Evolutionary conservation across 2,113 vertebrate species (phyloP), one percentile per base, ranked within the genome.

Genomic region (Jaculus jaculus): DNA sequence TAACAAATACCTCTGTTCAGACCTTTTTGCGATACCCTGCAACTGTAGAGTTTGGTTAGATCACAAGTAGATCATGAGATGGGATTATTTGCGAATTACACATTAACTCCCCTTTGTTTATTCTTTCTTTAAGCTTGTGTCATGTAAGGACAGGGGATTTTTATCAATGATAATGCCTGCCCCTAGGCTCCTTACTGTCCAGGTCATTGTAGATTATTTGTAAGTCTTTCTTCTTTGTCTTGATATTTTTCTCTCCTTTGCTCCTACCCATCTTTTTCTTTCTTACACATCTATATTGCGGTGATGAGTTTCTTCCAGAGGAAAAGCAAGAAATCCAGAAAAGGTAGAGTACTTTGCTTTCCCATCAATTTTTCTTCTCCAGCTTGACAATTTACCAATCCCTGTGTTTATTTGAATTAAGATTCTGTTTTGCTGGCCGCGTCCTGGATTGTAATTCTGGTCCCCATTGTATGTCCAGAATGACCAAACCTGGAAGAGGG

Each of bases 261-360:
- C 54, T 94, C 79, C 92, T 87, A 75, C 32, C 68, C 42, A 73
- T 87, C 85, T 94, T 95, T 91, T 61, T 96, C 37, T 63, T 84
- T 89, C 87, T 93, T 93, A 93, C 90, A 93, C 80, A 93, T 95
- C 83, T 95, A 92, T 95, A 91, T 97, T 95, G 93, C 87, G 61
- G 93, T 96, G 93, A 94, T 96, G 93, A 97, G 73, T 97, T 95
- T 71, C 87, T 96, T 96, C 93, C 92, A 96, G 97, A 96, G 90
- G 96, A 89, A 95, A 97, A 96, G 79, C 94, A 94, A 81, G 96
- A 95, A 96, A 94, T 94, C 96, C 95, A 92, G 97, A 96, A 93
- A 96, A 97, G 97, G 97, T 97, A 97, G 97, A 96, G 96, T 97
- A 95, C 96, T 96, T 95, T 75, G n/a, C 60, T 88, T 85, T 94